phyloP scores from a whole-genome alignment of 1,140 invertebrate species.

The Pseudomyrmex gracilis region DNA sequence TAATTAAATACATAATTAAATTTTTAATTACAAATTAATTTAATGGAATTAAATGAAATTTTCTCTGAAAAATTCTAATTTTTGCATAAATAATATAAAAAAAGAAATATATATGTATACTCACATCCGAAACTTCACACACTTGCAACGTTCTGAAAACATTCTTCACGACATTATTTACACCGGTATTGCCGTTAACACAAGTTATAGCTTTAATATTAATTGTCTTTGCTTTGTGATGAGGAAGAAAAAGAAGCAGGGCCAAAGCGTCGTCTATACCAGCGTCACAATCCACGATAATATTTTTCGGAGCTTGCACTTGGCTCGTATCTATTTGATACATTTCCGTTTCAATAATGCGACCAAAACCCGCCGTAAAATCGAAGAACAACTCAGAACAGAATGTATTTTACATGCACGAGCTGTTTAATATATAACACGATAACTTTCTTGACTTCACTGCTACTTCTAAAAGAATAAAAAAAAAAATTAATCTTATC shows the following conservation, averaged over 20 bases:
- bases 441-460: no score
- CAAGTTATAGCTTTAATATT: conserved; percentile 88
- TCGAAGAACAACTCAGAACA: no score
- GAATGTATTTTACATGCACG: no score
- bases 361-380: no score
- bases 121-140: conserved; percentile 85
- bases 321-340: background rate
- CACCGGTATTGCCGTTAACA: conserved; percentile 87
- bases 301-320: conserved; percentile 57
- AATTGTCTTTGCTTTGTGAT: conserved; percentile 84
- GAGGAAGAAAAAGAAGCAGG: conserved; percentile 86
- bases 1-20: no score
- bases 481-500: no score
- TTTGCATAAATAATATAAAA: background rate
- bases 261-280: conserved; percentile 89
- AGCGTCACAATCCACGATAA: conserved; percentile 88
- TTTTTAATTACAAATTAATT: no score
- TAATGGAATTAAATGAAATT: no score
- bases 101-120: conserved; percentile 68
- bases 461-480: no score
- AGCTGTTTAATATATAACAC: no score
- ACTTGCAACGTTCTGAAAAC: conserved; percentile 87
- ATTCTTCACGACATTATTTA: conserved; percentile 88
- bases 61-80: background rate
- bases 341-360: no score